Percentiles rank a stretch among this genome's conserved stretches.
These are phyloP conservation scores for Brachyalestes nurse DNA, from an alignment of 2,797 vertebrate genomes.

Conservation along the genomic window DNA sequence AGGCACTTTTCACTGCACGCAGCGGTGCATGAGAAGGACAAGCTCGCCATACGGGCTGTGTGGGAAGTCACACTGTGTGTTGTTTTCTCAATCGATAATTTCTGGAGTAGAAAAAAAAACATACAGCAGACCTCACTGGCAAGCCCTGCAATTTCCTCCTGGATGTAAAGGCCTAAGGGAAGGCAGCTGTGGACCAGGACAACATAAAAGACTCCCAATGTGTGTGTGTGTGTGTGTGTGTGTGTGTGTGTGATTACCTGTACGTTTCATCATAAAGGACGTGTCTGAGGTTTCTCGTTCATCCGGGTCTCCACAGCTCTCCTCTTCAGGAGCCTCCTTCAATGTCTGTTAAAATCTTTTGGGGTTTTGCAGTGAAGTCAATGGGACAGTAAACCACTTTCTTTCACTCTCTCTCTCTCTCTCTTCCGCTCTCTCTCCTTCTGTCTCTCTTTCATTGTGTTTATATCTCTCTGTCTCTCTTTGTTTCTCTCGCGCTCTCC, in stretches of 20 bases:
- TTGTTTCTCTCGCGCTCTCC: background rate
- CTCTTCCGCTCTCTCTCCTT: background rate
- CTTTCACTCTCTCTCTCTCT: background rate
- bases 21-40: background rate
- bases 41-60: background rate
- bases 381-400: background rate
- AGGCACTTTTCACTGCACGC: background rate
- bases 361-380: background rate
- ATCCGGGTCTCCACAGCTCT: background rate
- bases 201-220: background rate
- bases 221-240: background rate
- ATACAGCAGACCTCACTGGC: background rate
- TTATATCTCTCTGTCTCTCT: background rate
- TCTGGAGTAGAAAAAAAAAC: background rate
- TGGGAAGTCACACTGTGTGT: background rate
- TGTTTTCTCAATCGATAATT: background rate
- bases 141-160: slow-evolving; percentile 9
- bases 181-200: background rate
- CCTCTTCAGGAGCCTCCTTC: background rate
- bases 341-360: background rate
- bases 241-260: slow-evolving; percentile 14
- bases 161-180: slow-evolving; percentile 1
- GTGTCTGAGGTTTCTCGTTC: background rate
- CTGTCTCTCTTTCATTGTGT: background rate
- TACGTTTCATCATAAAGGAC: slow-evolving; percentile 6